Conservation (phyloP, 2,797 vertebrate genomes). For the Coendou prehensilis region DNA sequence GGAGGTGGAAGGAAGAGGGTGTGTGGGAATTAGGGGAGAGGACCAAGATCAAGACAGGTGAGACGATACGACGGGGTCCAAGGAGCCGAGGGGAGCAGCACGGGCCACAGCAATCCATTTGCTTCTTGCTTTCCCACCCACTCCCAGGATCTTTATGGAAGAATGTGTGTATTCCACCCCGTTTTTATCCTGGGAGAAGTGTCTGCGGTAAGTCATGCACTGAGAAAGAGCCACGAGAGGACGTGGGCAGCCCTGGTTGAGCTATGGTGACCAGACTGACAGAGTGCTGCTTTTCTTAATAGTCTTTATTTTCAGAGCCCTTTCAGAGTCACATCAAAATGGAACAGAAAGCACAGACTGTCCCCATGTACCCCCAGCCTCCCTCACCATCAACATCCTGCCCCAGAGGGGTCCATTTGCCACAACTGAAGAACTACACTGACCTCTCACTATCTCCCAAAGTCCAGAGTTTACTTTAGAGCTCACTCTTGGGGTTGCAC, state of each 20-base stretch:
- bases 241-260: neutral
- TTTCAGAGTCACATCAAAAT: neutral
- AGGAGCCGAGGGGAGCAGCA: neutral
- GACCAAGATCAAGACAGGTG: too few species aligned
- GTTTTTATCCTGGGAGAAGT: neutral
- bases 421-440: neutral
- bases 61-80: neutral
- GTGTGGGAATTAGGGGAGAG: neutral
- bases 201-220: neutral
- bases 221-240: neutral
- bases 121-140: neutral
- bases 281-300: neutral
- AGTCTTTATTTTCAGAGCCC: neutral
- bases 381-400: neutral
- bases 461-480: neutral
- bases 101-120: neutral
- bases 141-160: neutral
- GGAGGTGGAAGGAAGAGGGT: neutral
- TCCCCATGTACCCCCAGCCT: too few species aligned
- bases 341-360: neutral
- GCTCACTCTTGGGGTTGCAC: neutral
- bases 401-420: neutral
- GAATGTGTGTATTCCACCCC: neutral
- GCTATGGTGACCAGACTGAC: neutral
- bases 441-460: too few species aligned